phyloP scores from a whole-genome alignment of 2,888 invertebrate species.

The Xestia sexstrigata region DNA sequence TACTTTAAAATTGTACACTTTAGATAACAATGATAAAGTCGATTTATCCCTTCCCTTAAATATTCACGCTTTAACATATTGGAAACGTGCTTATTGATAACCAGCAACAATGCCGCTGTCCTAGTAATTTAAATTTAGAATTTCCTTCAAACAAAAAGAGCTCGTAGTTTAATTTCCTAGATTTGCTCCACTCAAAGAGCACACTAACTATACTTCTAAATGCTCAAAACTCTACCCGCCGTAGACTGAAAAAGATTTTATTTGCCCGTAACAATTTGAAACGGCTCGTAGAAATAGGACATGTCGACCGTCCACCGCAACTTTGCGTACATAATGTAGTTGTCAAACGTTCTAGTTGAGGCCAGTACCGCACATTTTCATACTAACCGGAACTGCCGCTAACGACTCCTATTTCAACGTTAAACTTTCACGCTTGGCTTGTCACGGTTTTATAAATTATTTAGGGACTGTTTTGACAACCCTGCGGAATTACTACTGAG shows the following conservation, averaged over 20 bases:
- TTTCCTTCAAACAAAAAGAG: neutral
- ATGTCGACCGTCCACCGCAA: constrained; percentile 51
- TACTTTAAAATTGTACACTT: constrained; percentile 3
- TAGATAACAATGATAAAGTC: neutral
- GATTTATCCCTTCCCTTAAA: neutral
- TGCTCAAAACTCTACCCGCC: neutral
- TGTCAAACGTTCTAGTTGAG: constrained; percentile 47
- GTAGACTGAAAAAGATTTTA: constrained; percentile 34
- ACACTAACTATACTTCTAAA: neutral
- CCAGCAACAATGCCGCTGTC: neutral
- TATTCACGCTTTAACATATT: neutral
- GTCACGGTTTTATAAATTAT: constrained; percentile 29
- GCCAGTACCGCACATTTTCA: constrained; percentile 55
- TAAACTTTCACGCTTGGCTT: constrained; percentile 26
- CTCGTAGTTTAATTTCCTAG: neutral
- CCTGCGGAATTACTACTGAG: neutral
- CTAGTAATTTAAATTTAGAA: neutral
- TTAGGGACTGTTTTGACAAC: constrained; percentile 21
- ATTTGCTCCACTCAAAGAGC: neutral
- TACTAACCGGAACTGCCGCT: constrained; percentile 43
- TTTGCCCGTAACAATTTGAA: constrained; percentile 31
- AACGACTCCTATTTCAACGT: constrained; percentile 53
- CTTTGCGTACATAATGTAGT: constrained; percentile 63
- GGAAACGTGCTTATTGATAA: neutral
- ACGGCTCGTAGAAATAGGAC: constrained; percentile 36